phyloP scores from a whole-genome alignment of 1,140 invertebrate species.

The Lucilia cuprina region DNA sequence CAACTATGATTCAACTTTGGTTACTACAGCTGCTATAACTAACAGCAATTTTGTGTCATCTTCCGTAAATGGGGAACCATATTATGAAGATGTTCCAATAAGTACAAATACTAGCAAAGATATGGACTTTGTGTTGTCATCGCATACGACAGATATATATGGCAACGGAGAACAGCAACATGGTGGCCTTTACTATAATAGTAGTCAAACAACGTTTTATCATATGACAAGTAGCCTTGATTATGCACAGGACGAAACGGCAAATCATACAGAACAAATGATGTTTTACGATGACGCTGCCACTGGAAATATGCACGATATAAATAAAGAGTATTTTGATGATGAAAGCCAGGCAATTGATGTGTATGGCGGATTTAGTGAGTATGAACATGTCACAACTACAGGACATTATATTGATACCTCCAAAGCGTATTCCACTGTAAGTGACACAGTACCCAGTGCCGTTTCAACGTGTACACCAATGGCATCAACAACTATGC shows the following conservation, averaged over 20 bases:
- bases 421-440: neutral
- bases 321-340: neutral
- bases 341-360: neutral
- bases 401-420: neutral
- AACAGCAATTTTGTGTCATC: neutral
- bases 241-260: neutral
- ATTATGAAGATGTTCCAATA: neutral
- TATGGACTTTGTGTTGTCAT: neutral
- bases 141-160: neutral
- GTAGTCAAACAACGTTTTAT: neutral
- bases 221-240: slow-evolving; percentile 21
- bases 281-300: neutral
- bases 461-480: neutral
- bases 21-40: neutral
- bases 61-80: neutral
- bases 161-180: neutral
- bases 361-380: neutral
- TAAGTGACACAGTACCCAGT: neutral
- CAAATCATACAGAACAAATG: neutral
- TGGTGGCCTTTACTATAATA: neutral
- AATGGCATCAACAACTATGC: neutral
- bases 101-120: neutral
- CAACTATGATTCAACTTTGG: neutral
- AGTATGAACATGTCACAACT: neutral
- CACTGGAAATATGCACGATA: neutral